Evolutionary conservation across 1,140 invertebrate genomes (phyloP).

Genomic region (Zaprionus camerounensis): DNA sequence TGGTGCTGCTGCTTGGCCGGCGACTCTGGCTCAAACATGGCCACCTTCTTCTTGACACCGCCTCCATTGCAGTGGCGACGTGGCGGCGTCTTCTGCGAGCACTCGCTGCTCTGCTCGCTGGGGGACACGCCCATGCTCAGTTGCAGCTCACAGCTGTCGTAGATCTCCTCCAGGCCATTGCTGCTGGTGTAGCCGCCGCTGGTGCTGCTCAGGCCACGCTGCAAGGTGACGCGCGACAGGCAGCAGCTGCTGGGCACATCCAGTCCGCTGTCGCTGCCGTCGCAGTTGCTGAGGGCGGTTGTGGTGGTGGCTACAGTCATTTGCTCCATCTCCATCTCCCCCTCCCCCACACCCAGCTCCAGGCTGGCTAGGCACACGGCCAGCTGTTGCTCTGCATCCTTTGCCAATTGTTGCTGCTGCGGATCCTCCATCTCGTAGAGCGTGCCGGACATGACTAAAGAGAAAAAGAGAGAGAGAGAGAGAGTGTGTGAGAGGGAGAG

Average conservation of each 20-base stretch:
- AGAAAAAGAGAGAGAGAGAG: slow-evolving; percentile 6
- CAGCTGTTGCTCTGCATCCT: slow-evolving; percentile 66
- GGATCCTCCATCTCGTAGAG: slow-evolving; percentile 65
- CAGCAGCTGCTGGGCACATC: slow-evolving; percentile 87
- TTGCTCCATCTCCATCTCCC: slow-evolving; percentile 4
- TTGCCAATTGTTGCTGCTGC: slow-evolving; percentile 18
- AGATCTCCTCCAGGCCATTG: slow-evolving; percentile 85
- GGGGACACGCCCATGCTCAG: slow-evolving; percentile 86
- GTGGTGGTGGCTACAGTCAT: slow-evolving; percentile 24
- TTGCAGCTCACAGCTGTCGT: slow-evolving; percentile 89
- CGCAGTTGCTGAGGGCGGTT: slow-evolving; percentile 75
- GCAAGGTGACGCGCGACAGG: slow-evolving; percentile 63
- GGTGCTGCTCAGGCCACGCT: slow-evolving; percentile 85
- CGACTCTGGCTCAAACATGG: slow-evolving; percentile 71
- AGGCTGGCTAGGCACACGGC: slow-evolving; percentile 60
- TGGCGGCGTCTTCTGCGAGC: slow-evolving; percentile 85
- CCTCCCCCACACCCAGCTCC: slow-evolving; percentile 59
- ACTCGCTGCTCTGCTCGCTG: slow-evolving; percentile 90
- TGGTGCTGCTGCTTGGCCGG: slow-evolving; percentile 2
- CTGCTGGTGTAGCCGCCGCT: slow-evolving; percentile 88
- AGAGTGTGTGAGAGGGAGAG: slow-evolving; percentile 10
- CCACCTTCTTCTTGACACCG: slow-evolving; percentile 77
- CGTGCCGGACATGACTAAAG: slow-evolving; percentile 63
- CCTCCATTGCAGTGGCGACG: slow-evolving; percentile 50
- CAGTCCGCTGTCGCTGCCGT: slow-evolving; percentile 92